These are phyloP conservation scores for Ypsolopha sequella DNA, from an alignment of 2,888 invertebrate species.

Conservation along the genomic window DNA sequence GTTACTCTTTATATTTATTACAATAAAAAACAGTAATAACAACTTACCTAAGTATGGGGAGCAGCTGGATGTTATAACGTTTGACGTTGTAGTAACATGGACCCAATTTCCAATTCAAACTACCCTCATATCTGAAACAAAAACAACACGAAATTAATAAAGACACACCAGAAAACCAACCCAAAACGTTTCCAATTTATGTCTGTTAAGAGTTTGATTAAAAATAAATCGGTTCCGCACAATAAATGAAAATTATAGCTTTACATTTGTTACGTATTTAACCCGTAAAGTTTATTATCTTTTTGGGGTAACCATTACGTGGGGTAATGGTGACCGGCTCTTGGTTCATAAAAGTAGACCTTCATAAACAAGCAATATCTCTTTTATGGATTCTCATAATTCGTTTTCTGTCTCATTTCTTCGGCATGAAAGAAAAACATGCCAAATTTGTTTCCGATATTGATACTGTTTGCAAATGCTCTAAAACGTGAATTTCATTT, in stretches of 20 bases:
- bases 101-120: constrained; percentile 19
- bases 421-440: constrained; percentile 23
- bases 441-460: constrained; percentile 10
- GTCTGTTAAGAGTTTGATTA: neutral
- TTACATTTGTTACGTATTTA: constrained; percentile 11
- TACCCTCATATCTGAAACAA: constrained; percentile 43
- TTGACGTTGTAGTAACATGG: constrained; percentile 37
- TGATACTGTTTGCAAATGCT: constrained; percentile 4
- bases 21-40: constrained; percentile 2
- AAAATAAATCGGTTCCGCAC: neutral
- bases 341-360: constrained; percentile 51
- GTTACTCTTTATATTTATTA: neutral
- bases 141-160: constrained; percentile 13
- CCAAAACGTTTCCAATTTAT: neutral
- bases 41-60: constrained; percentile 51
- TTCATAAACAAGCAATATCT: constrained; percentile 60
- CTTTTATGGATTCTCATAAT: constrained; percentile 47
- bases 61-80: constrained; percentile 56
- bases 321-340: constrained; percentile 46
- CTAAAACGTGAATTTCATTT: neutral
- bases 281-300: constrained; percentile 35
- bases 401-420: constrained; percentile 38
- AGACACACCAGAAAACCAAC: neutral
- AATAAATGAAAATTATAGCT: constrained; percentile 1
- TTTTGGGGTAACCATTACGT: constrained; percentile 41